These are phyloP conservation scores for Myioborus melanocephalus DNA, from an alignment of 2,797 vertebrate genomes.

Conservation along the genomic window DNA sequence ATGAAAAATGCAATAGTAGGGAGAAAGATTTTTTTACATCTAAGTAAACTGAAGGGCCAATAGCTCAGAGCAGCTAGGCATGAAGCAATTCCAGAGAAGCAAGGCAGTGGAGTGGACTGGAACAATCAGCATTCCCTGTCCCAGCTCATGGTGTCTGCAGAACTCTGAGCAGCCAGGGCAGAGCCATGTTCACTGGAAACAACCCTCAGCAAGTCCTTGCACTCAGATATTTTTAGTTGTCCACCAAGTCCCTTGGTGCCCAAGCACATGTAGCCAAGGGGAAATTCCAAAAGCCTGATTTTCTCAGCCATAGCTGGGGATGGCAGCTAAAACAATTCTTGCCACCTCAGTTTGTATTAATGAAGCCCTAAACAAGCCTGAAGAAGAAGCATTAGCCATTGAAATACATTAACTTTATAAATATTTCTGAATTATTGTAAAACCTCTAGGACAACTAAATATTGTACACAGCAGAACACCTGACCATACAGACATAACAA, in stretches of 20 bases:
- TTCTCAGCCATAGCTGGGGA: neutral
- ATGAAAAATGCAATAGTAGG: neutral
- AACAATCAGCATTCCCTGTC: neutral
- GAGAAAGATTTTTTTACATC: neutral
- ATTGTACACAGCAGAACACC: neutral
- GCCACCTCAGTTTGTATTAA: neutral
- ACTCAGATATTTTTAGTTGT: accelerated
- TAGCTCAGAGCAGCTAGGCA: neutral
- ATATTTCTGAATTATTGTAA: too few species aligned
- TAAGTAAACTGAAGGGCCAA: neutral
- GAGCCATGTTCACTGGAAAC: neutral
- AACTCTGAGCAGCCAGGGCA: neutral
- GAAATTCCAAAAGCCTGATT: neutral
- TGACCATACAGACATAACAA: neutral
- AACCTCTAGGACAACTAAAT: neutral
- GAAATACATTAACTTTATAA: neutral
- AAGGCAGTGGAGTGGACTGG: neutral
- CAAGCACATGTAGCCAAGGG: neutral
- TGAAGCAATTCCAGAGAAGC: neutral
- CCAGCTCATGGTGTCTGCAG: neutral
- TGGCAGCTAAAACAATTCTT: neutral
- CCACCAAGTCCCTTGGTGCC: neutral
- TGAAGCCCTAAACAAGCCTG: accelerated
- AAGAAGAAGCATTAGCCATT: neutral
- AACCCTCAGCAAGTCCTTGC: neutral